A percentile compares a stretch with the other conserved stretches of the same genome.
These are phyloP conservation scores for Agrotis ipsilon DNA, from an alignment of 2,888 invertebrate genomes.

Conservation along the genomic window DNA sequence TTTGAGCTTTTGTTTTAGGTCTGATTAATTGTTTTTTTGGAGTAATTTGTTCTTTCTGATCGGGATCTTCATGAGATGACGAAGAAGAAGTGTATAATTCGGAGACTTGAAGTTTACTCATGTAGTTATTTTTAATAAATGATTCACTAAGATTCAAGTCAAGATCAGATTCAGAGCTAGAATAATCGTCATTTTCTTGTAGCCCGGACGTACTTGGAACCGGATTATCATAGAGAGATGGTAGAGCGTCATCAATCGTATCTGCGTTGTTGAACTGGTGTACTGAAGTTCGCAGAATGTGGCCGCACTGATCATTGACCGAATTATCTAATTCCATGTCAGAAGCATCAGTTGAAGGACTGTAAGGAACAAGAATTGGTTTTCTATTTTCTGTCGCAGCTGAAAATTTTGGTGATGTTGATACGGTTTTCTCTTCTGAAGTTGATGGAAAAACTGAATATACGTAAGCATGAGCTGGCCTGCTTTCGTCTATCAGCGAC, in stretches of 20 bases:
- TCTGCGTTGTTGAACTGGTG: neutral
- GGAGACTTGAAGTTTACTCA: neutral
- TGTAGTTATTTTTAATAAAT: neutral
- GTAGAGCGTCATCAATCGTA: neutral
- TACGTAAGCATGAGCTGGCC: neutral
- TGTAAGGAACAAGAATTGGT: constrained; percentile 60
- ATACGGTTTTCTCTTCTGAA: neutral
- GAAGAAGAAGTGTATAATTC: neutral
- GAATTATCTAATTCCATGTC: constrained; percentile 54
- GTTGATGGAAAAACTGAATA: neutral
- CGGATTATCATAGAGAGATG: neutral
- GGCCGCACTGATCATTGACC: constrained; percentile 53
- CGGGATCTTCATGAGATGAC: neutral
- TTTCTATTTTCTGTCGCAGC: constrained; percentile 57
- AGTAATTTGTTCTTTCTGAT: neutral
- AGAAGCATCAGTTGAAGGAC: constrained; percentile 58
- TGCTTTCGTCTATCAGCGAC: neutral
- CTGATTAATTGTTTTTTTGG: constrained; percentile 3
- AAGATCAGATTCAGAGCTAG: constrained; percentile 8
- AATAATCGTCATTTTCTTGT: neutral
- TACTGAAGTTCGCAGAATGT: constrained; percentile 9
- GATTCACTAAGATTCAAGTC: constrained; percentile 2
- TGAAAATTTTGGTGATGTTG: constrained; percentile 37
- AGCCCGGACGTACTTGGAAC: neutral
- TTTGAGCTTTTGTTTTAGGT: too few species aligned